Evolutionary conservation across 2,888 invertebrate species (phyloP), one percentile per base, ranked within the genome.

Genomic region (Acronicta aceris): DNA sequence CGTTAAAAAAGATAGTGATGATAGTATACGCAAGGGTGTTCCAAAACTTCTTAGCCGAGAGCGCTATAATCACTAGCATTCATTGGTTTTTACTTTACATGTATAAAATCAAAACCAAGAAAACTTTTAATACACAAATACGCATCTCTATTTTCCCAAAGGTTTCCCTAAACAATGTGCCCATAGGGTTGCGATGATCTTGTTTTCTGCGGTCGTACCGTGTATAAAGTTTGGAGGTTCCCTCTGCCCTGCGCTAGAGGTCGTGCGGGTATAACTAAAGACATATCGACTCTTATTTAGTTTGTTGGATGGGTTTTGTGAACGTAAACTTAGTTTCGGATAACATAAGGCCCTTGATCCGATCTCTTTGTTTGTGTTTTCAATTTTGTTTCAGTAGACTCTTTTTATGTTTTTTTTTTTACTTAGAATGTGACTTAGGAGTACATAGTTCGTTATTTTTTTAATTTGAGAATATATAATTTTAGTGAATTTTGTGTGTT

Each of bases 221-320:
- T 68, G 59, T 53, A 66, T 68, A 71, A 77, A 78, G 71, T 76
- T 78, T 60, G 63, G 49, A 63, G 71, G 60, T 55, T 63, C 61
- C 40, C 53, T 53, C 56, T n/a, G 52, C 45, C 68, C 60, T 63
- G 41, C 49, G 48, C 43, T 56, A 52, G 58, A 71, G 64, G 73
- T 65, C 43, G 55, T 51, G 58, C 46, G 51, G 59, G 76, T 72
- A 59, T 76, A 72, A 70, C 76, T 74, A 71, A 74, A 78, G 76
- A 78, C 74, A 76, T 74, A 76, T 78, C 70, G 74, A 66, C 65
- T 74, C 72, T 76, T 78, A 67, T 78, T 78, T 78, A 76, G 65
- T 78, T 78, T 76, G 78, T 78, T 72, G 76, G 59, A 78, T 61
- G 67, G 76, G 69, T 71, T 63, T 62, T 62, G 46, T 62, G 62